Conservation (phyloP, 2,888 invertebrate genomes). For the Amphimallon solstitiale region DNA sequence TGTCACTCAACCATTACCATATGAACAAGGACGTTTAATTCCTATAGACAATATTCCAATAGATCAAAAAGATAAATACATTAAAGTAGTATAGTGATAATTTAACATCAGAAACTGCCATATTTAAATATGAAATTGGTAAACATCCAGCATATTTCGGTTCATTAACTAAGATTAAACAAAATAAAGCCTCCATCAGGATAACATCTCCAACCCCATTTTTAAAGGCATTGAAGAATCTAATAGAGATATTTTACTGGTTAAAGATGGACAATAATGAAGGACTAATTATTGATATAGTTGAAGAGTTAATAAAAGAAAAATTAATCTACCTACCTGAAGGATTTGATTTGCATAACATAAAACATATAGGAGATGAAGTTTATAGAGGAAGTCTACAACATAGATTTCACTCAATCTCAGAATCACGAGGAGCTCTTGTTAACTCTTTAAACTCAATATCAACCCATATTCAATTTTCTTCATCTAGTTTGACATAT, state of each 20-base stretch:
- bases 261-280: too few species aligned
- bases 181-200: background rate
- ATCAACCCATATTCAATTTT: background rate
- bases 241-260: background rate
- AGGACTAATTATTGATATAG: background rate
- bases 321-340: background rate
- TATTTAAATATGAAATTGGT: background rate
- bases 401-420: background rate
- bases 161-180: background rate
- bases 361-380: background rate
- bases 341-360: background rate
- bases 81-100: background rate
- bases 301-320: background rate
- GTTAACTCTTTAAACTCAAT: background rate
- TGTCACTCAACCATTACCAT: background rate
- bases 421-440: background rate
- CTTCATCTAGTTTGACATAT: background rate
- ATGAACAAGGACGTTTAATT: background rate
- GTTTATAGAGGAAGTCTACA: background rate
- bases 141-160: background rate
- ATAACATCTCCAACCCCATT: background rate
- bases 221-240: background rate
- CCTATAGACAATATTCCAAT: background rate
- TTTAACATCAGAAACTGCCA: background rate
- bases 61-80: background rate